Evolutionary conservation across 2,888 invertebrate genomes (phyloP).

Genomic region (Calameuta pallipes): DNA sequence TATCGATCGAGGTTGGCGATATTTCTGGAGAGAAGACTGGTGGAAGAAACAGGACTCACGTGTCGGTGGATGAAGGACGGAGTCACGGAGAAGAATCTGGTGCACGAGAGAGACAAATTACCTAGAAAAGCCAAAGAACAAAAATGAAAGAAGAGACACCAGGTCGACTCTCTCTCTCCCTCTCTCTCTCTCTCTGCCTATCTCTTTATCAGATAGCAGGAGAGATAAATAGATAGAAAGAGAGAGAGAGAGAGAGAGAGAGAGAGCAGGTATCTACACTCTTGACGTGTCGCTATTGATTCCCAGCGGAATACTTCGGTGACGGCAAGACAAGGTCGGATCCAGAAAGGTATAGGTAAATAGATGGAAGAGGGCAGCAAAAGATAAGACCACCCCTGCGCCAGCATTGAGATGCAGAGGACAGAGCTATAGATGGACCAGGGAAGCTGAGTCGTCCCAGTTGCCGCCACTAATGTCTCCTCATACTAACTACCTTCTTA

Average conservation of each 20-base stretch:
- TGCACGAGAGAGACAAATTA: neutral
- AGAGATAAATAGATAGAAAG: neutral
- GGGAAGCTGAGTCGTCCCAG: slow-evolving; percentile 45
- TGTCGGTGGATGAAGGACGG: neutral
- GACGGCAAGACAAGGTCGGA: slow-evolving; percentile 28
- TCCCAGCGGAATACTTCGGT: slow-evolving; percentile 35
- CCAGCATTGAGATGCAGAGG: slow-evolving; percentile 10
- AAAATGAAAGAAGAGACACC: neutral
- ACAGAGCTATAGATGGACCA: slow-evolving; percentile 22
- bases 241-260: no score
- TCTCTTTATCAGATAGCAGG: neutral
- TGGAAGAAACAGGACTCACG: neutral
- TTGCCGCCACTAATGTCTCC: slow-evolving; percentile 55
- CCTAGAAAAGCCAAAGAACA: neutral
- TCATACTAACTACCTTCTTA: slow-evolving; percentile 55
- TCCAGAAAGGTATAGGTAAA: slow-evolving; percentile 8
- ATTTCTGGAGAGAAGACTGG: neutral
- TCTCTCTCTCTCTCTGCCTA: neutral
- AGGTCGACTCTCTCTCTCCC: neutral
- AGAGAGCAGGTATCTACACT: slow-evolving; percentile 7
- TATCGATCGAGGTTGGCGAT: neutral
- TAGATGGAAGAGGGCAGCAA: slow-evolving; percentile 17
- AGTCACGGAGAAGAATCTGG: neutral
- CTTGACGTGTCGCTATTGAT: slow-evolving; percentile 47
- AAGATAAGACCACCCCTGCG: slow-evolving; percentile 6